Conservation (phyloP, 2,888 invertebrate genomes). For the Sesia bembeciformis region DNA sequence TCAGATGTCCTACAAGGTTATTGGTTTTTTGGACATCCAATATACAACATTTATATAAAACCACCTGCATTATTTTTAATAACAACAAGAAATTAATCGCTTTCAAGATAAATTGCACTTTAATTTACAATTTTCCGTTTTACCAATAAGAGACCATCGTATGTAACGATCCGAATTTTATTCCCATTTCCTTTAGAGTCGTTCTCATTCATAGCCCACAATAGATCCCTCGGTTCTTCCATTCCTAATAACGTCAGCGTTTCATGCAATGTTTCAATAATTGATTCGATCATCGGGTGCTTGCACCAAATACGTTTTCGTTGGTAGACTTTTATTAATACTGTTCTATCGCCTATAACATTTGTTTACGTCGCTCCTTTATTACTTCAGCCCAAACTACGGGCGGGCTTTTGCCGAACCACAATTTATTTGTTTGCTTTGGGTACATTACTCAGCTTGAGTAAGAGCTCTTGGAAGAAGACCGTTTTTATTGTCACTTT, state of each 20-base stretch:
- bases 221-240: background rate
- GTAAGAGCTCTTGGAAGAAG: constrained; percentile 27
- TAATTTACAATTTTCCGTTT: background rate
- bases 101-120: no score
- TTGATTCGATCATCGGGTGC: background rate
- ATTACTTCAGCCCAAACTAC: constrained; percentile 6
- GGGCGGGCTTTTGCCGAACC: constrained; percentile 33
- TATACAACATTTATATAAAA: no score
- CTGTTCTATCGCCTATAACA: background rate
- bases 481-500: constrained; percentile 36
- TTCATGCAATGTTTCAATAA: background rate
- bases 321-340: background rate
- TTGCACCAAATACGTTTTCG: background rate
- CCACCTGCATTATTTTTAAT: no score
- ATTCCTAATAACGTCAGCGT: background rate
- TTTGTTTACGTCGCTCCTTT: constrained; percentile 11
- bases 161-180: background rate
- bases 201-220: background rate
- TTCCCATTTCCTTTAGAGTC: background rate
- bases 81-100: no score
- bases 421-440: constrained; percentile 44
- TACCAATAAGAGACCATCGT: background rate
- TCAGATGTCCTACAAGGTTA: no score
- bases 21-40: no score
- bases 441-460: constrained; percentile 38